Percentiles rank a stretch among this genome's conserved stretches.
Evolutionary conservation across 2,888 invertebrate genomes (phyloP).

Genomic region (Sphinx pinastri): DNA sequence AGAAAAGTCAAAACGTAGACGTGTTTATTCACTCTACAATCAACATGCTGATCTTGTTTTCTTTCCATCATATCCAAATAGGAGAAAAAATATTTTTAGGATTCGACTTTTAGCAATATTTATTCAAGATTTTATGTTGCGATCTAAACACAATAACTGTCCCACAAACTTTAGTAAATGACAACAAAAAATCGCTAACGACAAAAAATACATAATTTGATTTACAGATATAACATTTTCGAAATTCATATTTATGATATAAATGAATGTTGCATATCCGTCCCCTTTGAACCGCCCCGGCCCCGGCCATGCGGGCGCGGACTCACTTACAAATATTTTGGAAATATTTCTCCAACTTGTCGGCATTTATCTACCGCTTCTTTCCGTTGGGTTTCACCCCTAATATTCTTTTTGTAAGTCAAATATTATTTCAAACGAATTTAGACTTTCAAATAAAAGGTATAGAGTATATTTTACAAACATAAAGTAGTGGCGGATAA

Average conservation of each 20-base stretch:
- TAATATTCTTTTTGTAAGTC: not conserved
- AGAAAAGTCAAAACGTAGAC: too few relatives aligned
- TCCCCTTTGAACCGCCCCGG: slow-evolving; percentile 34
- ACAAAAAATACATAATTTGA: slow-evolving; percentile 8
- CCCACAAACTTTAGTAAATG: not conserved
- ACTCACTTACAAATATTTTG: slow-evolving; percentile 81
- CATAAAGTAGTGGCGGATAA: slow-evolving; percentile 27
- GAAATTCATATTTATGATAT: slow-evolving; percentile 20
- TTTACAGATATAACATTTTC: slow-evolving; percentile 22
- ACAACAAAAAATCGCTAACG: slow-evolving; percentile 7
- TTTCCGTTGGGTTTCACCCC: slow-evolving; percentile 79
- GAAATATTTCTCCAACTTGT: slow-evolving; percentile 83
- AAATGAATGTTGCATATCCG: slow-evolving; percentile 24
- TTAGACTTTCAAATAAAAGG: fast-evolving
- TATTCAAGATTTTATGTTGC: too few relatives aligned
- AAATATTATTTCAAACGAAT: not conserved
- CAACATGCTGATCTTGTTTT: too few relatives aligned
- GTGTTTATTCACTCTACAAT: too few relatives aligned
- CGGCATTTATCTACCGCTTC: slow-evolving; percentile 81
- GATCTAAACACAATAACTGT: not conserved
- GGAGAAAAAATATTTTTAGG: not conserved
- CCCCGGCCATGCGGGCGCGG: slow-evolving; percentile 63
- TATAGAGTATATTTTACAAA: slow-evolving; percentile 35
- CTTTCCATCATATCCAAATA: not conserved
- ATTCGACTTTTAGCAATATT: not conserved